Evolutionary conservation across 2,888 invertebrate species (phyloP), one percentile per base, ranked within the genome.

Genomic region (Helicoverpa assulta): DNA sequence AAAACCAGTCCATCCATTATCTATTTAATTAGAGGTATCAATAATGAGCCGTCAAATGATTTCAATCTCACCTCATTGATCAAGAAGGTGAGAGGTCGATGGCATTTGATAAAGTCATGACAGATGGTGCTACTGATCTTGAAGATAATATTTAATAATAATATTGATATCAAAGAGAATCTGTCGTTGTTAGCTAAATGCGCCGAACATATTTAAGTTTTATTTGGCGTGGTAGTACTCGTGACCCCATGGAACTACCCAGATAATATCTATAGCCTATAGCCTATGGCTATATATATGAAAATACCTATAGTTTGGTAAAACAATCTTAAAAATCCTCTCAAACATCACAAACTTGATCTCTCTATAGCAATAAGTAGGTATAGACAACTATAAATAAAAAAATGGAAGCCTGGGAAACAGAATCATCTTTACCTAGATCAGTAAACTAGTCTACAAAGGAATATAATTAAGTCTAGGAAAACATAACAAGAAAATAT

Each of bases 41-140:
- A 62, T 66, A 66, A 59, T 66, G 62, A 68, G 51, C 62, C 26
- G 55, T 52, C 59, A 59, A 68, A 56, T 51, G 70, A 74, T 81
- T 74, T 26, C 65, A 81, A 77, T n/a, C 53, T 68, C 66, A 68
- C 70, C 14, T 40, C 66, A 58, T 53, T 70, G 33, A 59, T 69
- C 55, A 50, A 37, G 18, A 52, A 73, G 65, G 61, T 70, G 50
- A 58, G 62, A 65, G 55, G 52, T 43, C 43, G 58, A 57, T 60
- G 67, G 59, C 56, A 65, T 21, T 64, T 68, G 51, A 73, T 29
- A 19, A 56, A 43, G 47, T 57, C 59, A 26, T 53, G 62, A 70
- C 65, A 70, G 51, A 76, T 70, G 52, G 18, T 14, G 66, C 58
- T 51, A 70, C 60, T 21, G 50, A 68, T 78, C 60, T 73, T 26